A percentile compares a stretch with the other conserved stretches of the same genome.
Conservation (phyloP, 2,888 invertebrate species). For the Torymus auratus region DNA sequence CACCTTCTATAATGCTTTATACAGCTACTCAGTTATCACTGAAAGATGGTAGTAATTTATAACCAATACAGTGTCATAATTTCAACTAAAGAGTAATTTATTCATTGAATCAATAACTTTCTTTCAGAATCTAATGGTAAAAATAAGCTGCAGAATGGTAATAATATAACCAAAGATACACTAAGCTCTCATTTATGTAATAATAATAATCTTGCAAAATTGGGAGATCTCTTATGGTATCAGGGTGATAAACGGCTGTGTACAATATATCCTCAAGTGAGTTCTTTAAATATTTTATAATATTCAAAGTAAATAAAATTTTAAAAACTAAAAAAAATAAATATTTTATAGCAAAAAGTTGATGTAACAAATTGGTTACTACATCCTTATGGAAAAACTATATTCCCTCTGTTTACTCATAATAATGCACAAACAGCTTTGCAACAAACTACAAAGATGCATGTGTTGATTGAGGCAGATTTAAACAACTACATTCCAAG, state of each 20-base stretch:
- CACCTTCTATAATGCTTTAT: constrained; percentile 70
- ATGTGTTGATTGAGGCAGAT: constrained; percentile 75
- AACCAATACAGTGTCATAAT: neutral
- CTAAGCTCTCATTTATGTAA: constrained; percentile 79
- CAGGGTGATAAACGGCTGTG: constrained; percentile 78
- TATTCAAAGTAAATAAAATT: constrained; percentile 26
- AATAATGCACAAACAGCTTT: constrained; percentile 65
- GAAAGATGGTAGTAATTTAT: constrained; percentile 67
- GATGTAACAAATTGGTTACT: constrained; percentile 76
- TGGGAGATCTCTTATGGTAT: constrained; percentile 82
- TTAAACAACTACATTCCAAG: constrained; percentile 67
- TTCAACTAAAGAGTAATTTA: neutral
- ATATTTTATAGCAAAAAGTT: constrained; percentile 74
- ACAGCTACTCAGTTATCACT: constrained; percentile 62
- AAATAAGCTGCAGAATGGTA: constrained; percentile 56
- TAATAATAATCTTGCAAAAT: constrained; percentile 79
- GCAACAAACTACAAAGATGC: constrained; percentile 68
- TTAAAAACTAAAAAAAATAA: neutral
- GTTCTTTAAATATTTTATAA: constrained; percentile 27
- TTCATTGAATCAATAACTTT: constrained; percentile 18
- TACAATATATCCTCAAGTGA: constrained; percentile 80
- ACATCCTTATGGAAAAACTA: constrained; percentile 72
- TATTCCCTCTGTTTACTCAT: constrained; percentile 74
- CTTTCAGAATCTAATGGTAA: constrained; percentile 58
- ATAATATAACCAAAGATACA: constrained; percentile 59